phyloP scores from a whole-genome alignment of 2,113 vertebrate species.

The Charadrius vociferus region DNA sequence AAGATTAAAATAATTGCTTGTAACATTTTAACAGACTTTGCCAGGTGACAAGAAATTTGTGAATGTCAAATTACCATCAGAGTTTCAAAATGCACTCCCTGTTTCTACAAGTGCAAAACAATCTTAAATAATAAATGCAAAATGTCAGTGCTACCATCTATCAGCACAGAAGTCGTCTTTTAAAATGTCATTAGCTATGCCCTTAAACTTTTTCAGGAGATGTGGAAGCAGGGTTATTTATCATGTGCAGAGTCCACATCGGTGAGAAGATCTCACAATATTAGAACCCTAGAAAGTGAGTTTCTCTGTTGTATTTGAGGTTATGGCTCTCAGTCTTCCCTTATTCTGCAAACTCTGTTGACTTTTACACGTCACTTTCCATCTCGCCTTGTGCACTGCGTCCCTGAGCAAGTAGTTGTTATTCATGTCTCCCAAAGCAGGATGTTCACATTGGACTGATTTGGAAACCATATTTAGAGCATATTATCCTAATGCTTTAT shows the following conservation, averaged over 20 bases:
- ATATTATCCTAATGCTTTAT: background rate
- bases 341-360: background rate
- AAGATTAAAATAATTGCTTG: slow-evolving; percentile 52
- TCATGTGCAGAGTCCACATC: background rate
- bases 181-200: background rate
- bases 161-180: background rate
- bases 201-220: background rate
- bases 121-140: slow-evolving; percentile 30
- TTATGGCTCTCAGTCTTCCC: background rate
- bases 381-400: background rate
- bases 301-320: background rate
- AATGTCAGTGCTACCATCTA: slow-evolving; percentile 11
- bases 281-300: background rate
- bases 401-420: background rate
- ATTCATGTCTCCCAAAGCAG: background rate
- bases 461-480: background rate
- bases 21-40: slow-evolving; percentile 36
- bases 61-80: slow-evolving; percentile 28
- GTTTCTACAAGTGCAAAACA: slow-evolving; percentile 22
- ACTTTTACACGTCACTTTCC: background rate
- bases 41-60: slow-evolving; percentile 50
- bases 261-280: background rate
- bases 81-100: slow-evolving; percentile 1
- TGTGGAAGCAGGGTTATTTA: background rate
- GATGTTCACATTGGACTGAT: background rate